These are phyloP conservation scores for Eciton burchellii DNA, from an alignment of 1,140 invertebrate genomes.

Conservation along the genomic window DNA sequence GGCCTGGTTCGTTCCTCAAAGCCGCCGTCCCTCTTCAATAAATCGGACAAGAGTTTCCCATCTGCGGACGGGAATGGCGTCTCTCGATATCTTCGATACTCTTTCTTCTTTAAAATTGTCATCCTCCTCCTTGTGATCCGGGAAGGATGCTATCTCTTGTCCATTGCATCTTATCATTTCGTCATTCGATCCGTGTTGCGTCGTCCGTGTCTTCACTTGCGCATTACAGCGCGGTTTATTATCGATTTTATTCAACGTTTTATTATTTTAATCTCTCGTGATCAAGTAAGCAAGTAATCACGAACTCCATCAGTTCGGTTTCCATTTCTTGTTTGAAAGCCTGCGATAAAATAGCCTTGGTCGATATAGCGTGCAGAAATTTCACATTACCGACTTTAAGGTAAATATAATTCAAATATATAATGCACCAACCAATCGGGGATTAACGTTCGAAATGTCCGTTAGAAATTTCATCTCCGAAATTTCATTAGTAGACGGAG, in stretches of 20 bases:
- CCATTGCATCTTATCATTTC: too few species aligned
- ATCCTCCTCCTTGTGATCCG: neutral
- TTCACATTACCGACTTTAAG: constrained; percentile 5
- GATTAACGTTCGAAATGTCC: neutral
- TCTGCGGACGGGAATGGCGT: constrained; percentile 19
- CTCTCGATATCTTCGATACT: constrained; percentile 4
- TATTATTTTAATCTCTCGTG: neutral
- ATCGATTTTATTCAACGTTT: too few species aligned
- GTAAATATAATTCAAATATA: neutral
- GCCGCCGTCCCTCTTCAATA: constrained; percentile 9
- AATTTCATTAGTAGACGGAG: neutral
- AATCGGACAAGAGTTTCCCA: constrained; percentile 21
- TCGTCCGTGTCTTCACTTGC: neutral
- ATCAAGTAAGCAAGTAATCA: neutral
- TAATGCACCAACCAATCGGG: too few species aligned
- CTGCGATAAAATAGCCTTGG: neutral
- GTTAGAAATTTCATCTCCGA: constrained; percentile 16
- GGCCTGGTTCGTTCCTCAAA: constrained; percentile 30
- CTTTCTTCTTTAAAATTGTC: constrained; percentile 16
- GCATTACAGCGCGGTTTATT: too few species aligned
- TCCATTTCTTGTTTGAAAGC: too few species aligned
- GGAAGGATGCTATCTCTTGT: neutral
- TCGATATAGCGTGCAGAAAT: neutral
- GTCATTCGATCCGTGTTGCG: neutral
- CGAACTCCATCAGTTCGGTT: too few species aligned